Evolutionary conservation across 1,140 invertebrate genomes (phyloP).

Genomic region (Pachyrhynchus sulphureomaculatus): DNA sequence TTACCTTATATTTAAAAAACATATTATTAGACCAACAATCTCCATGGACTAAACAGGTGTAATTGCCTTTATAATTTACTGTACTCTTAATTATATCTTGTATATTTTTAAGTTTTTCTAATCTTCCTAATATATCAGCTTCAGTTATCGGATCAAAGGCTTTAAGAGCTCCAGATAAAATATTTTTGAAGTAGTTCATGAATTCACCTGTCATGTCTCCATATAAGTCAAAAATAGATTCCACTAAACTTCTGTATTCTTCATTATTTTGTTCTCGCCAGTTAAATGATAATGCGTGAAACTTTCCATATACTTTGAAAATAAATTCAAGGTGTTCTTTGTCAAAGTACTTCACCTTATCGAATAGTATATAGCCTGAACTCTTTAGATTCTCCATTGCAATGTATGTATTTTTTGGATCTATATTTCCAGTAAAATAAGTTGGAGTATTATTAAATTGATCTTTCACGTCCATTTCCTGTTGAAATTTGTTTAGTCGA

Average conservation of each 20-base stretch:
- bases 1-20: too few species aligned
- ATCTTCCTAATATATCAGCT: too few species aligned
- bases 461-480: background rate
- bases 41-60: background rate
- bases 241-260: background rate
- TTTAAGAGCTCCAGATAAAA: too few species aligned
- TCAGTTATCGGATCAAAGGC: too few species aligned
- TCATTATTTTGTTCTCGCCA: background rate
- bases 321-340: background rate
- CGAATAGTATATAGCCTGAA: background rate
- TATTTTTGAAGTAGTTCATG: too few species aligned
- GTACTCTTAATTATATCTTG: too few species aligned
- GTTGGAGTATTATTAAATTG: background rate
- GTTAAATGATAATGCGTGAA: slow-evolving; percentile 1
- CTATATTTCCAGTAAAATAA: background rate
- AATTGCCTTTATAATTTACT: background rate
- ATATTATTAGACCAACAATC: background rate
- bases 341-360: slow-evolving; percentile 6
- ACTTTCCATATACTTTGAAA: background rate
- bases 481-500: background rate
- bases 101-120: too few species aligned
- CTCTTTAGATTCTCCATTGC: slow-evolving; percentile 9
- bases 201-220: too few species aligned
- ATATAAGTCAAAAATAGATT: too few species aligned
- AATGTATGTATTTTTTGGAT: background rate